These are phyloP conservation scores for Clinocottus analis DNA, from an alignment of 2,113 vertebrate species.

Conservation along the genomic window DNA sequence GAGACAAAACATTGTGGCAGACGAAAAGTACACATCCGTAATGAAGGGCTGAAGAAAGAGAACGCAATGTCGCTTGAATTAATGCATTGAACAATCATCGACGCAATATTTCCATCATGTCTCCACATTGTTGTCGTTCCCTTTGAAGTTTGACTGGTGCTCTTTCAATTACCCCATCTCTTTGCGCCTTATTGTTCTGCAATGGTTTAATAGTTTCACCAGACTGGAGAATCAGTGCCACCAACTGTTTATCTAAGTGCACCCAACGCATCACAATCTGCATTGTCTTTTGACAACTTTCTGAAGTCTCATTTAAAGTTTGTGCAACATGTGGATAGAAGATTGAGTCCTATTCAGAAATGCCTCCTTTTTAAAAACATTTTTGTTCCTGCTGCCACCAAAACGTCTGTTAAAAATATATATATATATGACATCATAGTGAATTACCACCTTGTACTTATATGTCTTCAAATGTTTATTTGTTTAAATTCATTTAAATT, in stretches of 20 bases:
- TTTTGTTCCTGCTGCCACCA: background rate
- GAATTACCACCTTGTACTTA: background rate
- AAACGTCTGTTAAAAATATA: background rate
- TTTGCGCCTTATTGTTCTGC: background rate
- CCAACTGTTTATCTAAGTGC: background rate
- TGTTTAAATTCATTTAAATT: no score
- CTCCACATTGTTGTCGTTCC: background rate
- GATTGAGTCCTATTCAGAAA: background rate
- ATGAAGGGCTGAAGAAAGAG: background rate
- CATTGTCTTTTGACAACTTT: background rate
- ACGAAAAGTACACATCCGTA: background rate
- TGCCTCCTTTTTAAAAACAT: background rate
- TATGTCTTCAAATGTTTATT: background rate
- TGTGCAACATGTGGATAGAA: background rate
- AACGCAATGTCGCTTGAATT: background rate
- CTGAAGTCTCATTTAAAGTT: no score
- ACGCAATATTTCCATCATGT: background rate
- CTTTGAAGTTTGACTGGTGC: background rate
- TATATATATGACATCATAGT: background rate
- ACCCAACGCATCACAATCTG: background rate
- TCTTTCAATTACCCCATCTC: background rate
- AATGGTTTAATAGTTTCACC: background rate
- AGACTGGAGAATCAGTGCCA: background rate
- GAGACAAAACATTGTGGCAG: background rate
- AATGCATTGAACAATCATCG: background rate